Evolutionary conservation across 2,888 invertebrate genomes (phyloP).

Genomic region (Vannuccia rotundouncinata): DNA sequence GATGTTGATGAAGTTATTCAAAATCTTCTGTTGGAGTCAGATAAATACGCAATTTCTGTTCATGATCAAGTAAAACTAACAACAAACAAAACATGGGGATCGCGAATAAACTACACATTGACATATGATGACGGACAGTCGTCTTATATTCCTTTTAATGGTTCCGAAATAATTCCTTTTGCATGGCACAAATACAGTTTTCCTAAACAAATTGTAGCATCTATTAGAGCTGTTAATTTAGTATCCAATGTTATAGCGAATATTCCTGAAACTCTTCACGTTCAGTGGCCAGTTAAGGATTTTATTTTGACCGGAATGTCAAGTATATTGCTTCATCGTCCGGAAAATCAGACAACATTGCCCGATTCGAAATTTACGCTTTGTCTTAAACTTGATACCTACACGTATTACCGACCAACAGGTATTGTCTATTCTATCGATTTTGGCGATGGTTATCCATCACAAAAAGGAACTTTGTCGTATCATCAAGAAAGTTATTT

Average conservation of each 20-base stretch:
- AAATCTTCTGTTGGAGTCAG: not conserved
- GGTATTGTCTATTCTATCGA: not conserved
- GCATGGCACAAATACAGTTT: not conserved
- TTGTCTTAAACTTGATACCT: not conserved
- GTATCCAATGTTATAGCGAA: not conserved
- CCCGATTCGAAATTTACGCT: not conserved
- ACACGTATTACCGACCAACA: not conserved
- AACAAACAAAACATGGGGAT: not conserved
- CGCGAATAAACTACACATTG: not conserved
- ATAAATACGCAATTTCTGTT: not conserved
- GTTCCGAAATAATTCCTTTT: not conserved
- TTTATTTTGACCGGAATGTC: not conserved
- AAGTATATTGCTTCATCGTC: not conserved
- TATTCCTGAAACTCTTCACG: not conserved
- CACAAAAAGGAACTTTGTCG: not conserved
- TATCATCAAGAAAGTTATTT: not conserved
- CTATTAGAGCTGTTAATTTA: not conserved
- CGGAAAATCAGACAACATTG: not conserved
- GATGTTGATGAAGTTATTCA: not conserved
- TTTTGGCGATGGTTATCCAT: not conserved
- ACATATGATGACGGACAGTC: not conserved
- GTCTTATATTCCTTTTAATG: not conserved
- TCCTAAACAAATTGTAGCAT: not conserved
- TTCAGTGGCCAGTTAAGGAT: not conserved
- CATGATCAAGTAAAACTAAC: not conserved